Conservation (phyloP, 2,888 invertebrate genomes). For the Hirtodrosophila confusa region DNA sequence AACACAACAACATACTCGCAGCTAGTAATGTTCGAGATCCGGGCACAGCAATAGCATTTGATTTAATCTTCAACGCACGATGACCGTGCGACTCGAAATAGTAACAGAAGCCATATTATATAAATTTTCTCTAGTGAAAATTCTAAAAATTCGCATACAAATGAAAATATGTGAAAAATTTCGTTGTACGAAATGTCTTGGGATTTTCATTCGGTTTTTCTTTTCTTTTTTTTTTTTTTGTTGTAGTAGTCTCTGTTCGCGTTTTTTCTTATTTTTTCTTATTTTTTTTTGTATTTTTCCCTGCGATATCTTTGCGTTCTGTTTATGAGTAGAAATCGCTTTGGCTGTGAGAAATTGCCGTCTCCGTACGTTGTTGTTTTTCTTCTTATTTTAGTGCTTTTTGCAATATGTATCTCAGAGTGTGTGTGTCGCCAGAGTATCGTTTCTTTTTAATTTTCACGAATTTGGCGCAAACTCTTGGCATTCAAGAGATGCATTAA, state of each 20-base stretch:
- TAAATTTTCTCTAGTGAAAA: conserved; percentile 79
- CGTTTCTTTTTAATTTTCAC: conserved; percentile 7
- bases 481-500: conserved; percentile 13
- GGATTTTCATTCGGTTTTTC: conserved; percentile 73
- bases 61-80: conserved; percentile 49
- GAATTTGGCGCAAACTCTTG: conserved; percentile 52
- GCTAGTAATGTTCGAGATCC: conserved; percentile 57
- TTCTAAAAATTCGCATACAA: conserved; percentile 81
- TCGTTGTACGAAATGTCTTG: conserved; percentile 77
- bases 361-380: conserved; percentile 39
- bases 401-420: conserved; percentile 31
- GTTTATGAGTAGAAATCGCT: conserved; percentile 70
- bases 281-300: conserved; percentile 38
- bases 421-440: conserved; percentile 40
- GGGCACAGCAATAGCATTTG: conserved; percentile 53
- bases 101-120: conserved; percentile 80
- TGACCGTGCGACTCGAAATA: conserved; percentile 72
- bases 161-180: conserved; percentile 80
- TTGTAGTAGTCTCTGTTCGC: conserved; percentile 35
- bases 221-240: conserved; percentile 37
- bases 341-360: conserved; percentile 57
- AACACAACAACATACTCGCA: too few relatives aligned
- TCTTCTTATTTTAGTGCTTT: conserved; percentile 49
- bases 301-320: conserved; percentile 61
- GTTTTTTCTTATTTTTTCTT: conserved; percentile 37